phyloP scores from a whole-genome alignment of 1,140 invertebrate genomes.

The Melanaphis sacchari region DNA sequence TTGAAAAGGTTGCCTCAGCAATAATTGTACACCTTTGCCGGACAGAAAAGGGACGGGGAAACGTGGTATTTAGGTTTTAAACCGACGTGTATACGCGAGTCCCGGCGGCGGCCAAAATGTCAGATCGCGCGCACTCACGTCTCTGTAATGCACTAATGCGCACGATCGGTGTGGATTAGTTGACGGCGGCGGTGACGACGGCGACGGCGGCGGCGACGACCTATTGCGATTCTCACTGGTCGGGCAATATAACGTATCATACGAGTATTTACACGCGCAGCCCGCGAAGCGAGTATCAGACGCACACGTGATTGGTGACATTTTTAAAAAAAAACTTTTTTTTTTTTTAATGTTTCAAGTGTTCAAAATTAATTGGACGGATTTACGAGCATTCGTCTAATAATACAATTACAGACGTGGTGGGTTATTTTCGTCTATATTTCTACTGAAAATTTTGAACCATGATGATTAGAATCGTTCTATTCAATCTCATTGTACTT shows the following conservation, averaged over 20 bases:
- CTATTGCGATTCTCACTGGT: neutral
- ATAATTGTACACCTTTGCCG: neutral
- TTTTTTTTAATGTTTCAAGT: neutral
- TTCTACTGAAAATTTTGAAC: neutral
- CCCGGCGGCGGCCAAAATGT: neutral
- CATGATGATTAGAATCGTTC: neutral
- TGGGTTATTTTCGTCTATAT: neutral
- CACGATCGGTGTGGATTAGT: neutral
- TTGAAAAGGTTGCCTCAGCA: neutral
- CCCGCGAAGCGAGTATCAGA: neutral
- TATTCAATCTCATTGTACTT: neutral
- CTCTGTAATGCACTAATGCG: neutral
- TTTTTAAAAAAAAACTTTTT: neutral
- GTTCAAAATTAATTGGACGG: too few relatives aligned
- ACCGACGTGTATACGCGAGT: neutral
- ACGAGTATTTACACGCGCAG: neutral
- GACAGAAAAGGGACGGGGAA: neutral
- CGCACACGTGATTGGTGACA: neutral
- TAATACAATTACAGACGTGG: neutral
- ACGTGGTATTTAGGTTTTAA: constrained; percentile 7
- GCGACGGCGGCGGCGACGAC: neutral
- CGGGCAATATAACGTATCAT: neutral
- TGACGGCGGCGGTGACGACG: neutral
- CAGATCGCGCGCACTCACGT: constrained; percentile 33
- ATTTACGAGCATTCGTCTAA: neutral